Conservation (phyloP, 2,797 vertebrate species). For the Meda fulgida region DNA sequence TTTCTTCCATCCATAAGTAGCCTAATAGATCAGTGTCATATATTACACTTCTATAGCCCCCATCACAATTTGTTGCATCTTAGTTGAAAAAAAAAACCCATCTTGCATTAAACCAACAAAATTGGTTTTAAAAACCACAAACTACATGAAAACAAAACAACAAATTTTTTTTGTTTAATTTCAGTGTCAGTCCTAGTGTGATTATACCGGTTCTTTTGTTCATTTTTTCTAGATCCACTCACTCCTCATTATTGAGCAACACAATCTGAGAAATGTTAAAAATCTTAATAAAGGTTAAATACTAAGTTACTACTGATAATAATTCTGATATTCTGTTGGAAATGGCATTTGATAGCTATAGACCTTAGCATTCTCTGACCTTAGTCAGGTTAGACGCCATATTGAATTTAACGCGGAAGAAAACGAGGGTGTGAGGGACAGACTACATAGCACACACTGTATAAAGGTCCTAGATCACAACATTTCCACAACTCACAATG, state of each 20-base stretch:
- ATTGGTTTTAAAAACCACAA: background rate
- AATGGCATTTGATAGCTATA: background rate
- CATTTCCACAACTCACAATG: background rate
- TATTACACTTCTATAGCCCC: background rate
- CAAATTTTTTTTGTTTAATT: too few species aligned
- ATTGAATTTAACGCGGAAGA: background rate
- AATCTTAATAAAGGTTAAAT: background rate
- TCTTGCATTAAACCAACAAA: background rate
- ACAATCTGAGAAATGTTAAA: background rate
- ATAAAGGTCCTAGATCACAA: background rate
- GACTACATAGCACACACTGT: background rate
- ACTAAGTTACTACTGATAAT: background rate
- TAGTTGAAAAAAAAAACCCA: background rate
- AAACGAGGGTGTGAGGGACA: background rate
- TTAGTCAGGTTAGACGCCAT: background rate
- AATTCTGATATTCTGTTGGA: background rate
- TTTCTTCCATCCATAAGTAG: background rate
- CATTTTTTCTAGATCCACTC: too few species aligned
- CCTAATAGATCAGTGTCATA: slow-evolving; percentile 19
- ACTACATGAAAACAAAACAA: background rate
- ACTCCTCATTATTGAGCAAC: too few species aligned
- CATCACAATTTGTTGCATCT: background rate
- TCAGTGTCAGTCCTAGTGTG: too few species aligned
- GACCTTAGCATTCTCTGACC: too few species aligned
- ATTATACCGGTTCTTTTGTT: too few species aligned